Conservation (phyloP, 1,140 invertebrate species). For the Diorhabda carinulata region DNA sequence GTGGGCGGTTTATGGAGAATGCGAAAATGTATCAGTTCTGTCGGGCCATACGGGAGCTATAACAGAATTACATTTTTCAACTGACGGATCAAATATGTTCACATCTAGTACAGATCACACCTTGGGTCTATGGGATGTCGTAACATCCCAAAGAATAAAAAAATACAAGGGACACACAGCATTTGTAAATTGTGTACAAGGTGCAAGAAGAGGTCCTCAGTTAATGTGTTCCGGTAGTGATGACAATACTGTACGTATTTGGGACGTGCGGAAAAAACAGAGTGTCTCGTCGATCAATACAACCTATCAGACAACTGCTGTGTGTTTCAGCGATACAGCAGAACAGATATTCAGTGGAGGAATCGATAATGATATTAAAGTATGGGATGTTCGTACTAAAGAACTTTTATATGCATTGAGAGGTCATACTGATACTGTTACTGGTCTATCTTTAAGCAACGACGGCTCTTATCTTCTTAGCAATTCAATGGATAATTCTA, state of each 20-base stretch:
- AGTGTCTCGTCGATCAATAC: conserved; percentile 76
- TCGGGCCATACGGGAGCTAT: conserved; percentile 94
- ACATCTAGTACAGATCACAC: conserved; percentile 94
- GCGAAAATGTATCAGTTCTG: conserved; percentile 92
- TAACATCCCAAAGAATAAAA: conserved; percentile 80
- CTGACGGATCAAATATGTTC: conserved; percentile 86
- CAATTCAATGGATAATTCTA: conserved; percentile 95
- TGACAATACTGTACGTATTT: conserved; percentile 89
- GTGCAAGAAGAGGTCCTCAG: conserved; percentile 81
- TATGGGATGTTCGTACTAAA: conserved; percentile 95
- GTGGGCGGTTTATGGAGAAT: conserved; percentile 98
- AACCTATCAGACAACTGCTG: conserved; percentile 81
- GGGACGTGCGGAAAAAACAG: conserved; percentile 82
- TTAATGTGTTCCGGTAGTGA: conserved; percentile 91
- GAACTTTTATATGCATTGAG: conserved; percentile 79
- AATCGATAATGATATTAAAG: conserved; percentile 92
- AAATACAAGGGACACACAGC: conserved; percentile 85
- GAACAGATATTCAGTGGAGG: conserved; percentile 89
- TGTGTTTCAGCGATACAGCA: conserved; percentile 93
- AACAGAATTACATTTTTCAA: conserved; percentile 93
- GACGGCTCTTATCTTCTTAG: conserved; percentile 94
- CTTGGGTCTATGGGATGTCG: conserved; percentile 92
- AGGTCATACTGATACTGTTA: conserved; percentile 91
- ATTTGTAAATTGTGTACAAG: conserved; percentile 83
- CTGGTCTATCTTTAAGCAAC: conserved; percentile 85